A percentile compares a stretch with the other conserved stretches of the same genome.
phyloP scores from a whole-genome alignment of 2,888 invertebrate genomes.

The Tupiocoris notatus region DNA sequence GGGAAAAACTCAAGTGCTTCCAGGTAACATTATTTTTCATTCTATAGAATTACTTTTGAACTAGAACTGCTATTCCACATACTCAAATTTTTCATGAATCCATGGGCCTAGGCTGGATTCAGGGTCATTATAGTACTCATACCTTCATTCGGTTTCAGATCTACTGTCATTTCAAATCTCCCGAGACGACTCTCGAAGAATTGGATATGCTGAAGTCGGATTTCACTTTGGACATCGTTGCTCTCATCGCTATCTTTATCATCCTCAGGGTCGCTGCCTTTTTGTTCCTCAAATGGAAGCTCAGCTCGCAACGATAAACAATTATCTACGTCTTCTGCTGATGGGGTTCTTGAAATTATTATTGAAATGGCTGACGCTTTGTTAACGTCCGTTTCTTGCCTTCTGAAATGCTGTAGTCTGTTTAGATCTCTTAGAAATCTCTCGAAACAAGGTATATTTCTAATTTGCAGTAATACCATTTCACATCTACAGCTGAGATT shows the following conservation, averaged over 20 bases:
- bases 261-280: conserved; percentile 77
- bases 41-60: no score
- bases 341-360: not conserved
- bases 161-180: conserved; percentile 85
- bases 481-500: no score
- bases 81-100: no score
- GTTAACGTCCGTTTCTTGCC: not conserved
- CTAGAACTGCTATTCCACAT: no score
- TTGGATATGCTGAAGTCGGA: conserved; percentile 80
- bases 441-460: no score
- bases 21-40: no score
- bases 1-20: conserved; percentile 78
- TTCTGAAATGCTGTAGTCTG: not conserved
- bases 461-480: no score
- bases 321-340: conserved; percentile 5
- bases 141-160: conserved; percentile 58
- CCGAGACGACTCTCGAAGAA: conserved; percentile 78
- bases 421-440: not conserved
- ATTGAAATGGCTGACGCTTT: not conserved
- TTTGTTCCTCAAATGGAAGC: conserved; percentile 83
- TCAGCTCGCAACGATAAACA: conserved; percentile 60
- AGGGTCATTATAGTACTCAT: no score
- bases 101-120: no score
- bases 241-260: conserved; percentile 75
- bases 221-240: conserved; percentile 75